A percentile compares a stretch with the other conserved stretches of the same genome.
phyloP scores from a whole-genome alignment of 2,888 invertebrate species.

The Rambutsinella grinnellia region DNA sequence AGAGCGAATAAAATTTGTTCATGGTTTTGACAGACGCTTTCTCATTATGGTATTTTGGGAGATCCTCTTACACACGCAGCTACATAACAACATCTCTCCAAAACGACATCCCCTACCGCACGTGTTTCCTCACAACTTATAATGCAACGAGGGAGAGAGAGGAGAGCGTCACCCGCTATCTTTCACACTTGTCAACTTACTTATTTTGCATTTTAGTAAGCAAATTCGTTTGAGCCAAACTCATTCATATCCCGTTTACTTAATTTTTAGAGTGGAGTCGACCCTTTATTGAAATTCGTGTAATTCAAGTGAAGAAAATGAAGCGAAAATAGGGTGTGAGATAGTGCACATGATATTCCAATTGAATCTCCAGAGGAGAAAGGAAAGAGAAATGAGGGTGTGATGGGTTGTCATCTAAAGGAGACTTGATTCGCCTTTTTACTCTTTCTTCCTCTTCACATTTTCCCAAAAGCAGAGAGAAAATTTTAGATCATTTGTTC shows the following conservation, averaged over 20 bases:
- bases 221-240: too few relatives aligned
- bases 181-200: too few relatives aligned
- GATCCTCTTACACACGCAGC: too few relatives aligned
- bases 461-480: slow-evolving; percentile 16
- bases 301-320: slow-evolving; percentile 38
- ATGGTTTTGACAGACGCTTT: too few relatives aligned
- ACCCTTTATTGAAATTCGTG: slow-evolving; percentile 36
- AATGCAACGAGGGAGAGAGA: too few relatives aligned
- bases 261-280: slow-evolving; percentile 31
- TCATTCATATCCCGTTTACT: slow-evolving; percentile 38
- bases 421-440: slow-evolving; percentile 6
- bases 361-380: background rate
- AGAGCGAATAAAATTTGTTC: too few relatives aligned
- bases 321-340: slow-evolving; percentile 40
- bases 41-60: too few relatives aligned
- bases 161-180: too few relatives aligned
- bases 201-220: too few relatives aligned
- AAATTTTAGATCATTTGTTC: slow-evolving; percentile 6
- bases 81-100: too few relatives aligned
- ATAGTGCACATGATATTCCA: slow-evolving; percentile 1
- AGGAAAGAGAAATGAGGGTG: slow-evolving; percentile 23
- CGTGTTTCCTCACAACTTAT: too few relatives aligned
- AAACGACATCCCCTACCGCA: too few relatives aligned
- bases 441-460: slow-evolving; percentile 5
- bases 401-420: slow-evolving; percentile 39